Evolutionary conservation across 2,113 vertebrate species (phyloP).

Genomic region (Brienomyrus longianalis): DNA sequence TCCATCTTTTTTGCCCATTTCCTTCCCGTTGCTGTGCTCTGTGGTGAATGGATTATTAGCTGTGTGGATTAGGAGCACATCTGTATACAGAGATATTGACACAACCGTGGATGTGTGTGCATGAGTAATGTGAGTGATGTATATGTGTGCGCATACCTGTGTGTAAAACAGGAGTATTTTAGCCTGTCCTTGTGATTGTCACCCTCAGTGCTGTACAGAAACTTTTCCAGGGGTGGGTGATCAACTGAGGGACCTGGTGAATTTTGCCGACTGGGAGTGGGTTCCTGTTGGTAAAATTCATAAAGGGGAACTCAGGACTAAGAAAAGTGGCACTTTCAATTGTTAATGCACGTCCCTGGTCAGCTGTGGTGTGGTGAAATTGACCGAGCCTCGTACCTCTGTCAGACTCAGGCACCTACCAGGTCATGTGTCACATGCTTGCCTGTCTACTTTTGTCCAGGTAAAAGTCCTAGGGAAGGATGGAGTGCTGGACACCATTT

Average conservation of each 20-base stretch:
- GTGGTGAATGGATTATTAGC: background rate
- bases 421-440: background rate
- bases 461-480: slow-evolving; percentile 39
- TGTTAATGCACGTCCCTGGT: background rate
- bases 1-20: background rate
- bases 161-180: background rate
- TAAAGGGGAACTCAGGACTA: background rate
- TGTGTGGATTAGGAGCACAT: background rate
- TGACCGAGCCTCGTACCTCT: background rate
- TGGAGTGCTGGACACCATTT: slow-evolving; percentile 45
- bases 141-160: background rate
- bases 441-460: slow-evolving; percentile 35
- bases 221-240: background rate
- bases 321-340: background rate
- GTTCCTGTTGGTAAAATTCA: background rate
- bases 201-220: background rate
- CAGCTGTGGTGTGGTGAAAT: background rate
- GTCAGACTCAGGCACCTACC: background rate
- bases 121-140: background rate
- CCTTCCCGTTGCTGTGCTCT: background rate
- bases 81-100: background rate
- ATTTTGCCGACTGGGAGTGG: background rate
- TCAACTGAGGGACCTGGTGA: background rate
- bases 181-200: background rate
- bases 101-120: background rate